Evolutionary conservation across 2,888 invertebrate species (phyloP), one percentile per base, ranked within the genome.

Genomic region (Schizaphis graminum): DNA sequence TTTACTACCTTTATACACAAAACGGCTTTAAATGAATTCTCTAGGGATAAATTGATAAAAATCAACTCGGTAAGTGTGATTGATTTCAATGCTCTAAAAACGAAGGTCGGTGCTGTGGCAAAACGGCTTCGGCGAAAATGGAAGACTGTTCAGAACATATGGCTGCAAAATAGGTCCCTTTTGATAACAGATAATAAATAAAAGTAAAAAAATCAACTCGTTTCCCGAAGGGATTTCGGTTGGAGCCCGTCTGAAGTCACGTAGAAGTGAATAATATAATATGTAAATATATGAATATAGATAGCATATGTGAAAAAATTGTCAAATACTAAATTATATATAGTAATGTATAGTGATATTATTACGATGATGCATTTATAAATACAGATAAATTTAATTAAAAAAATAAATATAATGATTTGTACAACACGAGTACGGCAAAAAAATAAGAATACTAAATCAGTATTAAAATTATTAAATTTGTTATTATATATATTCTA

Each of bases 111-210:
- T 3, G 41, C 10, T 21, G 53, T 53, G 5, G 53, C 5, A 53
- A 53, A 53, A 13, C 3, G 21, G 85, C 11, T n/a, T 44, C 13
- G 57, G 13, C 24, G 35, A 47, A 86, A 92, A 92, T 86, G 92
- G 92, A 61, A 61, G 86, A 92, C 92, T 92, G 49, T 92, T 86
- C 28, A 28, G 24, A 92, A 92, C 86, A 92, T 35, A 47, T 87
- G 57, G 26, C 86, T 16, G 11, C 16, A 28, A 28, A 84, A 91
- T 35, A 77, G 47, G 86, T 35, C 35, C 26, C 87, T 92, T 86
- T 86, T 57, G 61, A 92, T 92, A 86, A 92, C 57, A 47, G 47
- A 47, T 87, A 92, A 92, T 91, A 92, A 87, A 61, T 87, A 35
- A 61, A 87, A 85, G 91, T 86, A 16, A 86, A 86, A 86, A 16